Evolutionary conservation across 2,888 invertebrate species (phyloP), one percentile per base, ranked within the genome.

Genomic region (Troides oblongomaculatus): DNA sequence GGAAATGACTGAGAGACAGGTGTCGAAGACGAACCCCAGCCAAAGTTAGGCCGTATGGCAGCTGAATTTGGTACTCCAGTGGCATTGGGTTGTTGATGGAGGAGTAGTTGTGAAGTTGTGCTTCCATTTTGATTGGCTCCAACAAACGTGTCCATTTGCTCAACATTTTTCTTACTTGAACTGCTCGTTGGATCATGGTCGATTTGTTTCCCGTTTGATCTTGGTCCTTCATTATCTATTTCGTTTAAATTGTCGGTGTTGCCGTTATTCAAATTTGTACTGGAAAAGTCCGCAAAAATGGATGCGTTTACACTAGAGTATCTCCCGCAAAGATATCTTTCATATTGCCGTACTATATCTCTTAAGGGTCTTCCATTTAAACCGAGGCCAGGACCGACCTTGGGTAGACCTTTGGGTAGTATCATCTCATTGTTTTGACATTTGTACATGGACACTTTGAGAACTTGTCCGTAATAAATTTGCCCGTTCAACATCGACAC

Each of bases 401-500:
- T 72, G 0, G 21, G 56, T 0, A 91, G 77, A 0, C 90, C 89
- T 77, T 86, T 89, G 0, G 90, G 90, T 30, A 90, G 73, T 8
- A 86, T 66, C 0, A 80, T 25, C 5, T 72, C 78, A 21, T 77
- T 73, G n/a, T 69, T 56, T 0, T 77, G 75, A n/a, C 71, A 72
- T 18, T 65, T 75, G 7, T 82, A 78, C 77, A 90, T 84, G 0
- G 56, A 71, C 0, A 91, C 78, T 72, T 81, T 83, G 5, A 91
- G 76, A 1, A 69, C 70, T 57, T 72, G 69, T 0, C 89, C 90
- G 68, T 85, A 86, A 64, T 78, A 81, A 7, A 70, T 73, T 76
- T 88, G 86, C 0, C 81, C 83, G 65, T 91, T 81, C 0, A 91
- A 76, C 89, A 91, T 86, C 36, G 91, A 86, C 57, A 91, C 76